Evolutionary conservation across 2,888 invertebrate genomes (phyloP).

Genomic region (Lasioglossum marginatum): DNA sequence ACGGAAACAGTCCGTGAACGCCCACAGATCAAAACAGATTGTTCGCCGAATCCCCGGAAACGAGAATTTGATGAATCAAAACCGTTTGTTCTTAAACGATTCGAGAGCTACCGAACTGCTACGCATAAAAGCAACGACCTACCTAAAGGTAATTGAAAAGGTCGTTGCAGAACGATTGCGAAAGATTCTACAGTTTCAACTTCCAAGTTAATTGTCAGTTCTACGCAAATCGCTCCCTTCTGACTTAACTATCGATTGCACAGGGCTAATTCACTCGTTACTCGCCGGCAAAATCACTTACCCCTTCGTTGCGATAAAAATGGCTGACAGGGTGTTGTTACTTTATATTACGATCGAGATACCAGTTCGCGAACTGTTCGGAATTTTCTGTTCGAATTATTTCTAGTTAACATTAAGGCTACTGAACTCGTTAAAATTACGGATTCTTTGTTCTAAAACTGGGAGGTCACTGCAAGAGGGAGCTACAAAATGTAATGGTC

Average conservation of each 20-base stretch:
- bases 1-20: constrained; percentile 8
- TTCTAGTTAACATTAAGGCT: not conserved
- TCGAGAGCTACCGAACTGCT: not conserved
- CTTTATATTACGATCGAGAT: not conserved
- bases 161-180: not conserved
- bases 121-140: not conserved
- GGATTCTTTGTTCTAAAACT: not conserved
- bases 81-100: not conserved
- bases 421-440: not conserved
- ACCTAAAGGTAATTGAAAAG: not conserved
- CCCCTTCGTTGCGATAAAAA: not conserved
- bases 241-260: not conserved
- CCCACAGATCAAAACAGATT: not conserved
- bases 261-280: not conserved
- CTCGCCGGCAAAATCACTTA: not conserved
- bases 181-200: not conserved
- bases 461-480: too few species aligned
- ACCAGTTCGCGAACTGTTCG: not conserved
- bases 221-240: not conserved
- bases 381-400: not conserved
- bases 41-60: not conserved
- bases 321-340: not conserved
- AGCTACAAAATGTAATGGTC: too few species aligned
- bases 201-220: not conserved
- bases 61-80: not conserved